A percentile compares a stretch with the other conserved stretches of the same genome.
These are phyloP conservation scores for Ennomos erosarius DNA, from an alignment of 2,888 invertebrate genomes.

Conservation along the genomic window DNA sequence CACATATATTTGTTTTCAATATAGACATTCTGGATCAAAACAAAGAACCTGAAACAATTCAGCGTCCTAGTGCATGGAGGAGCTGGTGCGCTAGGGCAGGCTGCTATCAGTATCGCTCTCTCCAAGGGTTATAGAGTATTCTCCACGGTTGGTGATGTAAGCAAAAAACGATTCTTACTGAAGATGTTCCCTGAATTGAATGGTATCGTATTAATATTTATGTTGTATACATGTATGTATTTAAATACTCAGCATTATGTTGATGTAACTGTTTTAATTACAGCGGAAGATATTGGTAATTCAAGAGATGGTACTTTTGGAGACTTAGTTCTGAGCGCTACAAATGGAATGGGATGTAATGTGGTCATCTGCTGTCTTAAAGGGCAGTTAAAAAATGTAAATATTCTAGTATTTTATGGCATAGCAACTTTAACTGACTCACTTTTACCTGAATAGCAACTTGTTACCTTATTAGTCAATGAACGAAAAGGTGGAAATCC, in stretches of 20 bases:
- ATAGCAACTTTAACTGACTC: no score
- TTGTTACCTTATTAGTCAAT: no score
- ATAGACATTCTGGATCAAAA: neutral
- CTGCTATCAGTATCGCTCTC: slow-evolving; percentile 60
- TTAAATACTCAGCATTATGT: no score
- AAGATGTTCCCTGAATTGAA: slow-evolving; percentile 62
- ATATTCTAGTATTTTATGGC: neutral
- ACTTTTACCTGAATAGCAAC: no score
- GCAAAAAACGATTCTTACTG: slow-evolving; percentile 62
- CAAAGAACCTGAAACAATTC: slow-evolving; percentile 18
- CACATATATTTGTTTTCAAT: neutral
- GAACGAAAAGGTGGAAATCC: no score
- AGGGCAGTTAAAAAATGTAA: slow-evolving; percentile 58
- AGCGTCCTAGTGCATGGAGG: slow-evolving; percentile 46
- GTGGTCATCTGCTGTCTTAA: slow-evolving; percentile 53
- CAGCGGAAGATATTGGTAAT: slow-evolving; percentile 62
- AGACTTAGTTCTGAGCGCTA: slow-evolving; percentile 37
- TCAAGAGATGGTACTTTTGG: slow-evolving; percentile 55
- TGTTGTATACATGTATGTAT: no score
- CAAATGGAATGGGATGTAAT: slow-evolving; percentile 49
- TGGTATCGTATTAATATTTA: slow-evolving; percentile 45
- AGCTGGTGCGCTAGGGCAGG: slow-evolving; percentile 67
- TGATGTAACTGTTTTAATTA: slow-evolving; percentile 25
- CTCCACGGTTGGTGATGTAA: slow-evolving; percentile 60
- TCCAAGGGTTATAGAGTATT: slow-evolving; percentile 60